Conservation (phyloP, 2,797 vertebrate species). For the Aselliscus stoliczkanus region DNA sequence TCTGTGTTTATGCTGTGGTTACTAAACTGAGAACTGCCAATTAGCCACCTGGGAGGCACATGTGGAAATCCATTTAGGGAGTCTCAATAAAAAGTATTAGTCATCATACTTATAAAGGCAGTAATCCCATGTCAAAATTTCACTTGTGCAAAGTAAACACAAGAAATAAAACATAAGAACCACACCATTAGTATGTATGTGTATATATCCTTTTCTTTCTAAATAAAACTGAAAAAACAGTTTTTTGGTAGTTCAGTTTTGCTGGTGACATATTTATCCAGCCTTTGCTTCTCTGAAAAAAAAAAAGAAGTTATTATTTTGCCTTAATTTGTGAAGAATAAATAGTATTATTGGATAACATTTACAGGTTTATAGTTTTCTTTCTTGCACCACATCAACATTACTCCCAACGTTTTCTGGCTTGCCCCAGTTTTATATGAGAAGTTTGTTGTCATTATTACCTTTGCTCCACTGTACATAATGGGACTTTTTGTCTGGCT, state of each 20-base stretch:
- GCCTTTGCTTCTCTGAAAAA: neutral
- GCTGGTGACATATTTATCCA: neutral
- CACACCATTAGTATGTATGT: neutral
- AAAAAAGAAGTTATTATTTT: neutral
- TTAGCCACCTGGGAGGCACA: neutral
- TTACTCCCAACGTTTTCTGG: neutral
- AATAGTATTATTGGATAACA: neutral
- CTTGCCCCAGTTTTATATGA: neutral
- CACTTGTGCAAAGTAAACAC: neutral
- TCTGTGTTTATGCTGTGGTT: neutral
- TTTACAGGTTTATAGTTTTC: neutral
- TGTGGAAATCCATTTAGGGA: neutral
- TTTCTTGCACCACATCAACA: neutral
- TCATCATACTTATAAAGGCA: neutral
- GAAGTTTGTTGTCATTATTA: neutral
- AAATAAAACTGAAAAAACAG: neutral
- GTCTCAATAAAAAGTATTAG: neutral
- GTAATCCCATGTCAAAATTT: neutral
- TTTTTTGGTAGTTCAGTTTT: neutral
- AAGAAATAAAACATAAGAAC: neutral
- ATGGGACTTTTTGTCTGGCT: neutral
- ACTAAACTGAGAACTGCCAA: neutral
- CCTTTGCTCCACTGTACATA: neutral
- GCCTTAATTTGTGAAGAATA: neutral
- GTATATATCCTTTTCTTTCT: neutral